Evolutionary conservation across 1,140 invertebrate genomes (phyloP).

Genomic region (Akabosia matsudoensis): DNA sequence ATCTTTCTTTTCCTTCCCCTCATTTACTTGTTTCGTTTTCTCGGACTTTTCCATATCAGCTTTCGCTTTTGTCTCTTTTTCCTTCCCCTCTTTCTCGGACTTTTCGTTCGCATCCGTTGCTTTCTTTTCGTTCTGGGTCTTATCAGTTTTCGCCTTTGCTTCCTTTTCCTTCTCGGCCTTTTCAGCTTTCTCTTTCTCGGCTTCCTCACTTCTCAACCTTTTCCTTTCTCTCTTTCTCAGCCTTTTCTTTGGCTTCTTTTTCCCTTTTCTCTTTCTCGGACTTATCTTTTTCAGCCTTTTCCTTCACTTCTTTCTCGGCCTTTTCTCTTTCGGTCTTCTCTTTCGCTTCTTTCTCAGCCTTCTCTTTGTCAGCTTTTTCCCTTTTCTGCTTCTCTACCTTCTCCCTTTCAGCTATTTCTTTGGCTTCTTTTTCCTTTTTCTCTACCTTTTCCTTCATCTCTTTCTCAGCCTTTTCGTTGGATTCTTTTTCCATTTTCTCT

Average conservation of each 20-base stretch:
- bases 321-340: constrained; percentile 30
- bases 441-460: constrained; percentile 36
- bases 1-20: background rate
- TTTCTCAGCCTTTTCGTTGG: constrained; percentile 31
- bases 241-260: background rate
- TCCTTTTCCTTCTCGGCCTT: background rate
- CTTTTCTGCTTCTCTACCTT: background rate
- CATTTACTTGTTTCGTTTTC: background rate
- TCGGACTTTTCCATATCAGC: background rate
- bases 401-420: constrained; percentile 33
- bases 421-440: constrained; percentile 7
- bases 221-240: background rate
- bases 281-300: background rate
- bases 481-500: background rate
- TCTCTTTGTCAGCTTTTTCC: constrained; percentile 29
- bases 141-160: background rate
- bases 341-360: constrained; percentile 27
- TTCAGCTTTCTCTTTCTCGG: constrained; percentile 16
- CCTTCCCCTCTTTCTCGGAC: background rate
- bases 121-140: constrained; percentile 1
- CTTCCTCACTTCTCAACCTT: background rate
- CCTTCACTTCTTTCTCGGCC: constrained; percentile 17
- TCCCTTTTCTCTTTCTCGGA: background rate
- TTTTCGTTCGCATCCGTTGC: constrained; percentile 2
- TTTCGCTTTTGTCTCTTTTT: background rate